Conservation (phyloP, 2,888 invertebrate species). For the Psococerastis gibbosa region DNA sequence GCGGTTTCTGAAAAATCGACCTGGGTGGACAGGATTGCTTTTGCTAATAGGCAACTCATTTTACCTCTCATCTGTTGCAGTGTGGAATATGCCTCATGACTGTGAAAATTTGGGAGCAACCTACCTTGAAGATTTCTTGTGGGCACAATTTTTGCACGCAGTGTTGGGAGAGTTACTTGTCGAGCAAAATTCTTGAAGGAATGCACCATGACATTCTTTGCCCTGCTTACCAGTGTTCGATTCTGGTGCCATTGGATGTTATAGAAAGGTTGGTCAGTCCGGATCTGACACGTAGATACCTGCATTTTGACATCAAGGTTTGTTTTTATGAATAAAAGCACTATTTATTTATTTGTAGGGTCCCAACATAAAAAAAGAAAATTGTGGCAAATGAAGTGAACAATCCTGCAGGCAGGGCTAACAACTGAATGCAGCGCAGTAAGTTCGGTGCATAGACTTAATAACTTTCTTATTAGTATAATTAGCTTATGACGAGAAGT, state of each 20-base stretch:
- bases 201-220: slow-evolving; percentile 44
- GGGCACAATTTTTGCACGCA: slow-evolving; percentile 39
- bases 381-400: too few species aligned
- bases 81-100: slow-evolving; percentile 39
- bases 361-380: too few species aligned
- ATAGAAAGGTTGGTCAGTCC: slow-evolving; percentile 45
- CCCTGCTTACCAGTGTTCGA: slow-evolving; percentile 41
- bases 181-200: slow-evolving; percentile 43
- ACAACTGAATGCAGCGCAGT: too few species aligned
- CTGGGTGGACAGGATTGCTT: too few species aligned
- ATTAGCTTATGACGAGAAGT: too few species aligned
- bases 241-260: slow-evolving; percentile 41
- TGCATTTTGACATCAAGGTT: slow-evolving; percentile 51
- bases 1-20: too few species aligned
- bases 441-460: too few species aligned
- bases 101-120: slow-evolving; percentile 30
- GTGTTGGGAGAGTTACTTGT: slow-evolving; percentile 47
- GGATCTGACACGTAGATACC: slow-evolving; percentile 41
- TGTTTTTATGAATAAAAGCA: too few species aligned
- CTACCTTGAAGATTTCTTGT: slow-evolving; percentile 36
- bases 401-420: too few species aligned
- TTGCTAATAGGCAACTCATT: too few species aligned
- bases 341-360: too few species aligned
- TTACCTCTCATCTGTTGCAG: slow-evolving; percentile 25
- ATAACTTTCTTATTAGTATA: too few species aligned